Percentiles rank a stretch among this genome's conserved stretches.
phyloP scores from a whole-genome alignment of 2,888 invertebrate species.

The Periphyllus acericola region DNA sequence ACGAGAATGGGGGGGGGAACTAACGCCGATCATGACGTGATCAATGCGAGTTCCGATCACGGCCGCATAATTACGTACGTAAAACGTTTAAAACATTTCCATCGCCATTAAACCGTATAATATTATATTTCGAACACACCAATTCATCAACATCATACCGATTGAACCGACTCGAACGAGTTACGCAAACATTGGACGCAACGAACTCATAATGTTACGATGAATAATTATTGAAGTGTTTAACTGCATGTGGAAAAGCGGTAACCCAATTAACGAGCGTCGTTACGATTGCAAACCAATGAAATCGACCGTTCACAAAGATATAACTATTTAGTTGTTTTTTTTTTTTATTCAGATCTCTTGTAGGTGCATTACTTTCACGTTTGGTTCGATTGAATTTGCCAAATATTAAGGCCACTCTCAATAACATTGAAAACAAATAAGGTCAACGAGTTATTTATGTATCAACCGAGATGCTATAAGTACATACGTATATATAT shows the following conservation, averaged over 20 bases:
- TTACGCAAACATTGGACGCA: no score
- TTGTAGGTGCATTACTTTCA: constrained; percentile 40
- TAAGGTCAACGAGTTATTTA: constrained; percentile 41
- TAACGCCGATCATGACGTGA: no score
- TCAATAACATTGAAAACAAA: constrained; percentile 37
- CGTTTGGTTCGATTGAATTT: constrained; percentile 13
- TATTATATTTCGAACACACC: no score
- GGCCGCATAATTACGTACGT: no score
- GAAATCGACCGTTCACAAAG: background rate
- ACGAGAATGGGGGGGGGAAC: no score
- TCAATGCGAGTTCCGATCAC: no score
- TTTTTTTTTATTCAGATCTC: constrained; percentile 15
- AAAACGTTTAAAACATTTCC: no score
- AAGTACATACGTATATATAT: background rate
- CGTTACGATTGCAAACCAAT: background rate
- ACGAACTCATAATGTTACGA: background rate
- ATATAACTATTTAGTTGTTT: constrained; percentile 7
- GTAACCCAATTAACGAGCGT: constrained; percentile 15
- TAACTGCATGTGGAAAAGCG: background rate
- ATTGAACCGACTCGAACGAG: no score
- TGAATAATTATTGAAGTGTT: background rate
- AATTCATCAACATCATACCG: no score
- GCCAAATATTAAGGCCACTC: constrained; percentile 34
- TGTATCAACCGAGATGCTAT: no score
- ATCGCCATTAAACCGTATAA: no score